Base-by-base conservation (phyloP, 1,140 invertebrate species). In the Euura lappo region DNA sequence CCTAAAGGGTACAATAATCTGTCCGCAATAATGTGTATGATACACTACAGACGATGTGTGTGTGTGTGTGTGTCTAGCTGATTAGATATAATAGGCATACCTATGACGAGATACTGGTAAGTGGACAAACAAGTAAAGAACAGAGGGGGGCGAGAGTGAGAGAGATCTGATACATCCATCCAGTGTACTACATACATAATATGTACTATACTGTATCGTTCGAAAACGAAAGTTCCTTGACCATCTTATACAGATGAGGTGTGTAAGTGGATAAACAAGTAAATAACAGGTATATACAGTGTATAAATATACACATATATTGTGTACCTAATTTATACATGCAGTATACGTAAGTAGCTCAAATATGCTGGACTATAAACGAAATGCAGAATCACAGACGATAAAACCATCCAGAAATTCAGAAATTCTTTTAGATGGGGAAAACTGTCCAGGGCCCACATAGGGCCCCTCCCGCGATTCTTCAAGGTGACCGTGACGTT, bases 171-270 rank as follows among this genome's bases (percentile, higher is more conserved):
- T n/a, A 4, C 51, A 8, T 8, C 13, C 51, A 3, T 8, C 13
- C 8, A 3, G 8, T 8, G 10, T 3, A 11, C 10, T n/a, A 3
- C 13, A n/a, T 60, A 60, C 8, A 51, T 6, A 60, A 8, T 60
- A 11, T 60, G 51, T 11, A 60, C 8, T n/a, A n/a, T 11, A n/a
- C 10, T 8, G 51, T 60, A n/a, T 60, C 10, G 51, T 60, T 60
- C 28, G 51, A 60, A 60, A 60, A 60, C 51, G 51, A 60, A 60
- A 60, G 51, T 60, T 60, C 51, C 51, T 60, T 60, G 51, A 60
- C 51, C 51, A 60, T 60, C 51, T 60, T 60, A 60, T 60, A 11
- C 51, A 60, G 8, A 60, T 51, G 51, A 60, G 8, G 13, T n/a
- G 13, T 8, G 51, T n/a, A 60, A 8, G 51, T 60, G 11, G 51